phyloP scores from a whole-genome alignment of 1,140 invertebrate species.

The Onthophagus taurus region DNA sequence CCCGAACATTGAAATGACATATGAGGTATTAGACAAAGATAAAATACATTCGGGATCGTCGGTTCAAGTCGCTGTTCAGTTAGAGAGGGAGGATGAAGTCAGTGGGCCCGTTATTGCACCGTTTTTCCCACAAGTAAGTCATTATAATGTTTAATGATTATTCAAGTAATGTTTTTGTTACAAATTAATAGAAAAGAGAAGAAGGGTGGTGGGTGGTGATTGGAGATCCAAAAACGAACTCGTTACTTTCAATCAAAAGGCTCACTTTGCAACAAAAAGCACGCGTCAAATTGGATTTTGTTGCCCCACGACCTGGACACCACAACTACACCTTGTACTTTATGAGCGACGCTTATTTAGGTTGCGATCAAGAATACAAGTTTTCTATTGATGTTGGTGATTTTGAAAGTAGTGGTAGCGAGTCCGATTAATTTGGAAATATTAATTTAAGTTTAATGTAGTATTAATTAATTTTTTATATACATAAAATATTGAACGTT shows the following conservation, averaged over 20 bases:
- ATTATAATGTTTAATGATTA: not conserved
- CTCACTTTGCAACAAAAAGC: conserved; percentile 89
- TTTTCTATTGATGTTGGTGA: conserved; percentile 66
- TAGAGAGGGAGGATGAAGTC: conserved; percentile 96
- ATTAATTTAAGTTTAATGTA: too few species aligned
- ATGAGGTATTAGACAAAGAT: conserved; percentile 82
- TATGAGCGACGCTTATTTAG: conserved; percentile 98
- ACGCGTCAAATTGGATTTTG: conserved; percentile 91
- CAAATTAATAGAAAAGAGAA: conserved; percentile 76
- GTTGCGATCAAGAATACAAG: conserved; percentile 94
- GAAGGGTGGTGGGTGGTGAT: conserved; percentile 99
- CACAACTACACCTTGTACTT: conserved; percentile 94
- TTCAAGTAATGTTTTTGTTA: not conserved
- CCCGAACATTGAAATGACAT: conserved; percentile 95
- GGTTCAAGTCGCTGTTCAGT: conserved; percentile 80
- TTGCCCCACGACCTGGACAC: conserved; percentile 74
- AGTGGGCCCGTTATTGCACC: conserved; percentile 94
- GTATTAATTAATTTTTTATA: not conserved
- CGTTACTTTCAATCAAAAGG: conserved; percentile 91
- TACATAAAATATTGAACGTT: too few species aligned
- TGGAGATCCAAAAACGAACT: conserved; percentile 90
- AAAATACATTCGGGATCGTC: conserved; percentile 67
- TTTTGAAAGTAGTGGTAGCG: conserved; percentile 48
- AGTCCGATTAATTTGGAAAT: conserved; percentile 46
- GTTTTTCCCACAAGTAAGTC: conserved; percentile 82